Percentiles rank a stretch among this genome's conserved stretches.
These are phyloP conservation scores for Dolichotis patagonum DNA, from an alignment of 2,113 vertebrate species.

Conservation along the genomic window DNA sequence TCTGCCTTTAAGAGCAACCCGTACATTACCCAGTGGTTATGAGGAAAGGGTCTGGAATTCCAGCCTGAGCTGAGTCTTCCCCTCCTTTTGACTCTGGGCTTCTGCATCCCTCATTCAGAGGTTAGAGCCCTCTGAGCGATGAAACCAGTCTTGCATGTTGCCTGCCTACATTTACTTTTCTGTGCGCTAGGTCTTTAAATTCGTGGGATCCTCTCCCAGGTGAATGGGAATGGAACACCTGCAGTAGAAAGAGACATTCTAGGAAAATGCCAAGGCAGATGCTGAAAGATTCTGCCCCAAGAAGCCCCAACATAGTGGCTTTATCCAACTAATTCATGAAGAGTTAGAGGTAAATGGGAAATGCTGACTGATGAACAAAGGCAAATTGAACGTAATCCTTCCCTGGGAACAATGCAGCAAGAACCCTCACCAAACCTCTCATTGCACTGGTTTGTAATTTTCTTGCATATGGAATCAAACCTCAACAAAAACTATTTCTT, in stretches of 20 bases:
- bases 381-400: not conserved
- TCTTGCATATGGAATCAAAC: not conserved
- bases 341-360: not conserved
- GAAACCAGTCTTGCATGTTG: not conserved
- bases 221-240: not conserved
- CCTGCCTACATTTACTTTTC: not conserved
- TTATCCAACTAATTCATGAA: not conserved
- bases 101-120: not conserved
- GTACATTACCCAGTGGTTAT: not conserved
- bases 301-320: not conserved
- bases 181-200: not conserved
- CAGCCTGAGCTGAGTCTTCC: not conserved
- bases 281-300: not conserved
- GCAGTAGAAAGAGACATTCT: not conserved
- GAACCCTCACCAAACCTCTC: not conserved
- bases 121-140: not conserved
- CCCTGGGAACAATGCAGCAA: not conserved
- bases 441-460: not conserved
- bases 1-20: not conserved
- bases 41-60: conserved; percentile 29
- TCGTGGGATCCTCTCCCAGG: not conserved
- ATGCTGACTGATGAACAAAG: not conserved
- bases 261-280: not conserved
- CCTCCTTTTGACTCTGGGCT: conserved; percentile 15
- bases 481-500: conserved; percentile 21